Conservation (phyloP, 2,888 invertebrate species). For the Drosophila mulleri region DNA sequence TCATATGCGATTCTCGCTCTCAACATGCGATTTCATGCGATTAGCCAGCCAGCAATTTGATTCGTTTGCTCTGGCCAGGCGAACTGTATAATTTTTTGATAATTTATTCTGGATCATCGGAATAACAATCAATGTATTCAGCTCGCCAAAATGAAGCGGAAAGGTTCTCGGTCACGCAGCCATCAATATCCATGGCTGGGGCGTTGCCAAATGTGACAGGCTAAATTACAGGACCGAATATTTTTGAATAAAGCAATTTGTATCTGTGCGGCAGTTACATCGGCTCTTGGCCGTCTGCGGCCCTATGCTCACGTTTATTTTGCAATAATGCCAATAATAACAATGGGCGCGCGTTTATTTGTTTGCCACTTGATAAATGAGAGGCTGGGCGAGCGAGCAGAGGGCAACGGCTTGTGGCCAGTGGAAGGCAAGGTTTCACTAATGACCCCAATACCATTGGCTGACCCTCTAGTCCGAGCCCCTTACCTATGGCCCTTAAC, state of each 20-base stretch:
- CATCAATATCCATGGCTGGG: conserved; percentile 33
- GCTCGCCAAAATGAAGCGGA: conserved; percentile 16
- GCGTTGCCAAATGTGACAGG: conserved; percentile 58
- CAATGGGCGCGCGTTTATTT: conserved; percentile 70
- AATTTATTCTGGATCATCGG: conserved; percentile 36
- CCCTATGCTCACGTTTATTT: conserved; percentile 53
- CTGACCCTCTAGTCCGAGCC: background rate
- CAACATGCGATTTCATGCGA: background rate
- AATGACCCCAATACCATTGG: conserved; percentile 10
- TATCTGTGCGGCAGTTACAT: conserved; percentile 34
- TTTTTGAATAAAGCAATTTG: conserved; percentile 75
- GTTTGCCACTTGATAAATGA: conserved; percentile 73
- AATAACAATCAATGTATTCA: conserved; percentile 49
- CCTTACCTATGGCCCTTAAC: background rate
- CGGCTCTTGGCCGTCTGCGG: background rate
- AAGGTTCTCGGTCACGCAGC: conserved; percentile 48
- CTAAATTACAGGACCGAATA: conserved; percentile 53
- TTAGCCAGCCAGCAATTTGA: background rate
- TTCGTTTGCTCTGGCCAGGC: background rate
- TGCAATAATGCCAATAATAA: conserved; percentile 74
- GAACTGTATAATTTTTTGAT: conserved; percentile 27
- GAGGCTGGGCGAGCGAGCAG: conserved; percentile 32
- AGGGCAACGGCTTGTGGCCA: conserved; percentile 7
- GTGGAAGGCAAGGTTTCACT: background rate
- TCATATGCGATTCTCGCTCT: background rate